phyloP scores from a whole-genome alignment of 2,888 invertebrate genomes.

The Watsonalla binaria region DNA sequence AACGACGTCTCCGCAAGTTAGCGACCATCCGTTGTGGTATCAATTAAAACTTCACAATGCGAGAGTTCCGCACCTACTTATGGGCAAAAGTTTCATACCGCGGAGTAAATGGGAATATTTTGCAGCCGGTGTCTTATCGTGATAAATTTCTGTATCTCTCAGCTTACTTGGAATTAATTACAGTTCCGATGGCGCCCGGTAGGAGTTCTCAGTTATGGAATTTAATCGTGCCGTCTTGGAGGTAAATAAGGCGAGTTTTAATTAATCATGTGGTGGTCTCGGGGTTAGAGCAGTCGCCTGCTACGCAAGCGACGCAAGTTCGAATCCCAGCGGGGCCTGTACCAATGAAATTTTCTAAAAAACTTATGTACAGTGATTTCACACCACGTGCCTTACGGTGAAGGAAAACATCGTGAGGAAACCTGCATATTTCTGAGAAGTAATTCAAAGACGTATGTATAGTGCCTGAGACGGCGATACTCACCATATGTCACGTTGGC shows the following conservation, averaged over 20 bases:
- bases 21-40: constrained; percentile 32
- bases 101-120: constrained; percentile 32
- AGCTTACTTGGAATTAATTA: neutral
- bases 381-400: too few relatives aligned
- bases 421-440: too few relatives aligned
- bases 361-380: too few relatives aligned
- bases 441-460: too few relatives aligned
- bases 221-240: neutral
- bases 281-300: too few relatives aligned
- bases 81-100: constrained; percentile 28
- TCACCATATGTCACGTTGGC: too few relatives aligned
- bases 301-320: too few relatives aligned
- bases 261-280: too few relatives aligned
- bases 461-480: too few relatives aligned
- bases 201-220: neutral
- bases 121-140: constrained; percentile 17
- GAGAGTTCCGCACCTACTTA: constrained; percentile 28
- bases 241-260: neutral
- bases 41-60: constrained; percentile 44
- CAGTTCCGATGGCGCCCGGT: neutral
- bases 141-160: neutral
- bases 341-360: too few relatives aligned
- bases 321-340: too few relatives aligned
- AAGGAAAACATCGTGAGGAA: too few relatives aligned
- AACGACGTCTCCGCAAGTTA: constrained; percentile 24